Evolutionary conservation across 2,797 vertebrate species (phyloP), one percentile per base, ranked within the genome.

Genomic region (Lagocephalus sceleratus): DNA sequence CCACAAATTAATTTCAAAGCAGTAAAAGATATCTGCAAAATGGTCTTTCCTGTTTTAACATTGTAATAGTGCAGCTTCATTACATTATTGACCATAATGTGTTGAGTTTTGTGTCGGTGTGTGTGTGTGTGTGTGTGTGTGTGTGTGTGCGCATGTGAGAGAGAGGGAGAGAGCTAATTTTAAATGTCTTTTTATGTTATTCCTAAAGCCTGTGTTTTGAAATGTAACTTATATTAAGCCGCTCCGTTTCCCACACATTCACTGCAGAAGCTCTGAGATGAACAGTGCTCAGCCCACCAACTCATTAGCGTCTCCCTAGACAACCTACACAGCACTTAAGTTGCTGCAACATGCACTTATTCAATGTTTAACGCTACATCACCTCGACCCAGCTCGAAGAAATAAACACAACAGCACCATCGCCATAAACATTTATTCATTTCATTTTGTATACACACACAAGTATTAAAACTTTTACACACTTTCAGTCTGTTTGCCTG

Each of bases 341-440:
- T 54, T 57, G 49, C 6, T 57, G 29, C 23, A 44, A 59, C 21
- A 17, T 21, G 54, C 42, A 54, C 32, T 60, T 39, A 47, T 5
- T 32, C 12, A 49, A 56, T 3, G 20, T 45, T 68, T 25, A 39
- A 20, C 26, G 10, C 47, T 63, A 22, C 22, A 51, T 39, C 10
- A 39, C 17, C 42, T 41, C 51, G 6, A 5, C 43, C 20, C 4
- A 19, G 4, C 7, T 52, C 21, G 47, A 26, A 60, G 29, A 72
- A 84, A 83, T 67, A 75, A 83, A 81, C 44, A 73, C 60, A 54
- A 60, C 48, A 7, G 35, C 22, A 55, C 47, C 63, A 90, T 82
- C 87, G 88, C 85, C 90, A 91, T 89, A 76, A 84, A 91, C 85
- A 82, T 96, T 95, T 96, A 96, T 96, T 95, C 83, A 51, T 85